Conservation (phyloP, 64 coral and sea anemone genomes). For the Porites lutea region DNA sequence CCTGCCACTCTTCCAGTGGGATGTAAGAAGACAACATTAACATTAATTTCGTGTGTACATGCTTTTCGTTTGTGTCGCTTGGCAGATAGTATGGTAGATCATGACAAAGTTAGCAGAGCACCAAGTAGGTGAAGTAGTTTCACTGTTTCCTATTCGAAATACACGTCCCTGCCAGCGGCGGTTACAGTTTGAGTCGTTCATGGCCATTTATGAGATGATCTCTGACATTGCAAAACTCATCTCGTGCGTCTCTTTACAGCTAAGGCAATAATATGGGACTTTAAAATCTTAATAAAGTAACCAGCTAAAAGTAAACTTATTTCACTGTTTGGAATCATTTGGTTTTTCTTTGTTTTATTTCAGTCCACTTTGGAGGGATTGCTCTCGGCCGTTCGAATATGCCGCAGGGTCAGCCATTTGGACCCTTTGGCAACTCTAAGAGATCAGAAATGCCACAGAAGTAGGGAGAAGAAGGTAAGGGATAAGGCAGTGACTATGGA, state of each 20-base stretch:
- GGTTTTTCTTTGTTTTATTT: background rate
- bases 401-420: constrained; percentile 47
- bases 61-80: background rate
- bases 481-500: background rate
- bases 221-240: too few species aligned
- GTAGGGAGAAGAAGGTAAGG: background rate
- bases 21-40: background rate
- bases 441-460: constrained; percentile 63
- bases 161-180: too few species aligned
- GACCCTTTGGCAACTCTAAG: constrained; percentile 28
- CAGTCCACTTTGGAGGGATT: constrained; percentile 34
- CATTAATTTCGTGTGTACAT: background rate
- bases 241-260: too few species aligned
- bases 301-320: too few species aligned
- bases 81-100: too few species aligned
- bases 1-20: constrained; percentile 50
- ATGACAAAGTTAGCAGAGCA: too few species aligned
- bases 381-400: constrained; percentile 56
- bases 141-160: too few species aligned
- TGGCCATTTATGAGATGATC: too few species aligned
- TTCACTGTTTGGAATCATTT: background rate
- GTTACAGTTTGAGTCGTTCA: too few species aligned
- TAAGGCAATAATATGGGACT: too few species aligned
- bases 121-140: too few species aligned
- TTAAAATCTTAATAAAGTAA: too few species aligned